A percentile compares a stretch with the other conserved stretches of the same genome.
Evolutionary conservation across 2,888 invertebrate genomes (phyloP).

Genomic region (Trilocha varians): DNA sequence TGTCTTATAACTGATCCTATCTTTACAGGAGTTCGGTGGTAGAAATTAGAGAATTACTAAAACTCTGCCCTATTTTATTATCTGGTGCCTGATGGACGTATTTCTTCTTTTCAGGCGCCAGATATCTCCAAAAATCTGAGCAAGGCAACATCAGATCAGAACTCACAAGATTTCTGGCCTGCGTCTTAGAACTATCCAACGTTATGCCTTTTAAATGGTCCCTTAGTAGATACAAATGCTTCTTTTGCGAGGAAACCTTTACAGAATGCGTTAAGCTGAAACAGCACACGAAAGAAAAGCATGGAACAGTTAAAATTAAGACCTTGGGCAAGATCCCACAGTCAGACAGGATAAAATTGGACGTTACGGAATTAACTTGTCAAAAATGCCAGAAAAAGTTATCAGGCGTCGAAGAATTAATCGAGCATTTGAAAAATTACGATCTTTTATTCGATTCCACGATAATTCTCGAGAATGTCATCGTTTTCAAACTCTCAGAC

Average conservation of each 20-base stretch:
- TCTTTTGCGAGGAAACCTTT: conserved; percentile 16
- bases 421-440: conserved; percentile 23
- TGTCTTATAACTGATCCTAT: too few relatives aligned
- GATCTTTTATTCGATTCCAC: conserved; percentile 17
- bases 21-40: too few relatives aligned
- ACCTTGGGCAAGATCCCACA: conserved; percentile 5
- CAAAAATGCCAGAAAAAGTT: conserved; percentile 26
- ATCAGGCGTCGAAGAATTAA: conserved; percentile 20
- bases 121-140: conserved; percentile 7
- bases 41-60: too few relatives aligned
- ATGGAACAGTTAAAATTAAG: conserved; percentile 4
- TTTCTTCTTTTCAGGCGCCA: conserved; percentile 7
- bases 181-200: conserved; percentile 17
- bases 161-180: conserved; percentile 14
- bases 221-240: conserved; percentile 21
- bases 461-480: conserved; percentile 15
- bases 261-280: conserved; percentile 11
- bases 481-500: conserved; percentile 30
- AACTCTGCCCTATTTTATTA: neutral
- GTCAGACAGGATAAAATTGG: conserved; percentile 29
- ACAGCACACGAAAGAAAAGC: conserved; percentile 1
- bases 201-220: conserved; percentile 21
- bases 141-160: conserved; percentile 13
- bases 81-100: conserved; percentile 4
- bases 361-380: conserved; percentile 33